Base-by-base conservation (phyloP, 2,888 invertebrate genomes). In the Lasioglossum vierecki region DNA sequence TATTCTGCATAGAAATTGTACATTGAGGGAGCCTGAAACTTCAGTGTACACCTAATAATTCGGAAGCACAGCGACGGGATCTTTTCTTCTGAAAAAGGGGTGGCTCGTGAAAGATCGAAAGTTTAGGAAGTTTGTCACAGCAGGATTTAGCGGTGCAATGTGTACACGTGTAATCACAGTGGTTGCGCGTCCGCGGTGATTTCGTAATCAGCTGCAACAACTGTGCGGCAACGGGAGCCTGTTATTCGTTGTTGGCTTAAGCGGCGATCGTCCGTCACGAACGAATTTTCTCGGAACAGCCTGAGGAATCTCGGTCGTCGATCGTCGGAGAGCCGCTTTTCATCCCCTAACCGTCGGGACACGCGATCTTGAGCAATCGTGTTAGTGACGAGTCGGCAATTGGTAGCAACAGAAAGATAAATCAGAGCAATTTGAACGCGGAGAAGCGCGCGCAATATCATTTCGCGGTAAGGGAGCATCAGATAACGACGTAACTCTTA, bases 401-500 rank as follows among this genome's bases (percentile, higher is more conserved):
- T 44, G 41, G 49, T 13, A 9, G 22, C 4, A 26, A 82, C 8
- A 22, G 46, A 18, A 9, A 44, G 46, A 76, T 75, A 68, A 70
- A 30, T 30, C 35, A 13, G 18, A 15, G 46, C 49, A 57, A 6
- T 35, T 49, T 77, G 4, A n/a, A 4, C 13, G n/a, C 41, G 5
- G 15, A 71, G 46, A 73, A 73, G 66, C 57, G 39, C 18, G 66
- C 46, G n/a, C 15, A 44, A 77, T 70, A 60, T 77, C 22, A 70
- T 82, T 84, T 70, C 39, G 68, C 70, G 35, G 49, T 39, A 53
- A 6, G 57, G n/a, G 11, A 49, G 49, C 73, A 83, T 82, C 82
- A 77, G 83, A 83, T 82, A 77, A n/a, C 9, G 53, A 39, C 39
- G 68, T 46, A 60, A 49, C n/a, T 46, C 57, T 77, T 84, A 84